Evolutionary conservation across 2,113 vertebrate species (phyloP).

Genomic region (Forbesichthys agassizii): DNA sequence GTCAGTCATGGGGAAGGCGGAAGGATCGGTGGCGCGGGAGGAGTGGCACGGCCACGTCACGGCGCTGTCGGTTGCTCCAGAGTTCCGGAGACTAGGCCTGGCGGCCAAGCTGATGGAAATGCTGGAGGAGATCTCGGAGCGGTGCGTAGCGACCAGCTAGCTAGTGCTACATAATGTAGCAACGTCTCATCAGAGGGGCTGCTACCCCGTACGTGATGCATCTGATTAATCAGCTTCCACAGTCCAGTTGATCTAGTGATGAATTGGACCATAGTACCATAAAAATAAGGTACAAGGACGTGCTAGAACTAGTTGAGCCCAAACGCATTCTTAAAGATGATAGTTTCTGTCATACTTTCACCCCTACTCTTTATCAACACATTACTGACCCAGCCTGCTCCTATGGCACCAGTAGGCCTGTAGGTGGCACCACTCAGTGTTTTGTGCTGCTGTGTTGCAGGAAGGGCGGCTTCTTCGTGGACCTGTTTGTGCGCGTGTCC

Average conservation of each 20-base stretch:
- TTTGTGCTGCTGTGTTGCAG: conserved; percentile 55
- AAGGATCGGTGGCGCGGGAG: conserved; percentile 93
- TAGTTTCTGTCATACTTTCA: too few species aligned
- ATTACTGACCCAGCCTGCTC: not conserved
- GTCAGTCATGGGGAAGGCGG: conserved; percentile 96
- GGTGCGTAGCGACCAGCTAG: conserved; percentile 66
- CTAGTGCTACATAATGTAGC: too few species aligned
- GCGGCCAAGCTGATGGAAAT: conserved; percentile 97
- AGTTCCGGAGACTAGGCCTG: conserved; percentile 91
- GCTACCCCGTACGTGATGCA: too few species aligned
- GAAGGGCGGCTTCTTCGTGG: conserved; percentile 96
- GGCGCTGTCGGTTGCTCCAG: conserved; percentile 91
- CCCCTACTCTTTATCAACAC: too few species aligned
- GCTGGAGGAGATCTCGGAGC: conserved; percentile 95
- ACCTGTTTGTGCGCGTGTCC: conserved; percentile 95
- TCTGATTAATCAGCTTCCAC: too few species aligned
- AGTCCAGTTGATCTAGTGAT: too few species aligned
- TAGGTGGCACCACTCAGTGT: not conserved
- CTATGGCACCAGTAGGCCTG: not conserved
- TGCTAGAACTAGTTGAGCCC: too few species aligned
- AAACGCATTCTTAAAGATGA: too few species aligned
- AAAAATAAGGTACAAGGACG: too few species aligned
- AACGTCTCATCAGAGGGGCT: too few species aligned
- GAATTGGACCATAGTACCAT: not conserved
- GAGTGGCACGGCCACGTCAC: conserved; percentile 98